These are phyloP conservation scores for Empis stercorea DNA, from an alignment of 2,888 invertebrate genomes.

Conservation along the genomic window DNA sequence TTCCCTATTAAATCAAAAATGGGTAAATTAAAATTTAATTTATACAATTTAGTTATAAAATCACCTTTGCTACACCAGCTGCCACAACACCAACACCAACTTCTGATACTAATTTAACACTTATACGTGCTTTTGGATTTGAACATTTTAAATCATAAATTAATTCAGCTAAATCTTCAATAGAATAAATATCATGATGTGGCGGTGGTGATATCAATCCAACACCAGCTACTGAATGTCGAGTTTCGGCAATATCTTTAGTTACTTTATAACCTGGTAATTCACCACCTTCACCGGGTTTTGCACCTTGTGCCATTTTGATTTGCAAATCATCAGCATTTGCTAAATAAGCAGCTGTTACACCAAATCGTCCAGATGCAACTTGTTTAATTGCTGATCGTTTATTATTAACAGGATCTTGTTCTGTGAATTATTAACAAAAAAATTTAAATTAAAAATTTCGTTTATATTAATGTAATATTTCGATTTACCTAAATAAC, in stretches of 20 bases:
- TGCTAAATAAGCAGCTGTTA: slow-evolving; percentile 92
- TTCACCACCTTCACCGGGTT: slow-evolving; percentile 98
- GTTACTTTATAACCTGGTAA: slow-evolving; percentile 87
- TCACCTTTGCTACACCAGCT: slow-evolving; percentile 92
- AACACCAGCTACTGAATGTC: slow-evolving; percentile 93
- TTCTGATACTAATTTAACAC: slow-evolving; percentile 96
- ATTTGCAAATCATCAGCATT: slow-evolving; percentile 98
- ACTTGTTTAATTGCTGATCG: slow-evolving; percentile 98
- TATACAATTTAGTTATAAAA: neutral
- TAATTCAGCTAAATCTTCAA: slow-evolving; percentile 95
- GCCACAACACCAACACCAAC: slow-evolving; percentile 98
- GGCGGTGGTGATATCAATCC: slow-evolving; percentile 98
- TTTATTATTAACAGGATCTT: slow-evolving; percentile 68
- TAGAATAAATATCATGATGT: slow-evolving; percentile 99
- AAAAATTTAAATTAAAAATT: neutral
- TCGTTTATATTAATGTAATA: neutral
- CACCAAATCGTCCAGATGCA: slow-evolving; percentile 96
- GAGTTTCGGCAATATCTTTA: slow-evolving; percentile 84
- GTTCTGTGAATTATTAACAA: slow-evolving; percentile 34
- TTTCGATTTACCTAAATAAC: slow-evolving; percentile 47
- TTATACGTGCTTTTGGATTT: slow-evolving; percentile 88
- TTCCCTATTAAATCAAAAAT: no score
- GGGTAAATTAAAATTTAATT: no score
- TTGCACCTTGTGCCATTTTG: slow-evolving; percentile 99
- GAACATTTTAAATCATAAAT: slow-evolving; percentile 98